Conservation (phyloP, 2,888 invertebrate genomes). For the Biston betularia region DNA sequence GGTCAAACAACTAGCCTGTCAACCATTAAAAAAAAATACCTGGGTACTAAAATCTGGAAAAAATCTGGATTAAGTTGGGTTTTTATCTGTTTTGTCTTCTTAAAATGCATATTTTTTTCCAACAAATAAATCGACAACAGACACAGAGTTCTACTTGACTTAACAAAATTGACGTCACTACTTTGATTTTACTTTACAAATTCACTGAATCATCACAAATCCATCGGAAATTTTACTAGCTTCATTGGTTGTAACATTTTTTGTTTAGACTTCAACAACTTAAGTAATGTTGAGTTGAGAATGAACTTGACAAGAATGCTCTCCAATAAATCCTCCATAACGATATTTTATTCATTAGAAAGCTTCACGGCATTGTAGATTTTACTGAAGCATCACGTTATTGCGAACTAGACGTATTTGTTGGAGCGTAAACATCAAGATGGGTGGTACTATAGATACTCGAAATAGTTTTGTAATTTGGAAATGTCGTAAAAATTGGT, state of each 20-base stretch:
- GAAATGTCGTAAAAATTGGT: not conserved
- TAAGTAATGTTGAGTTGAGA: slow-evolving; percentile 4
- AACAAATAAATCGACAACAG: no score
- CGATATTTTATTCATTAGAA: slow-evolving; percentile 26
- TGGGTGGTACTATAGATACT: slow-evolving; percentile 35
- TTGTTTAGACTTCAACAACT: not conserved
- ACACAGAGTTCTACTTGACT: no score
- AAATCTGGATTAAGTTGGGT: no score
- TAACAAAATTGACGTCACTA: no score
- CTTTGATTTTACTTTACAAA: not conserved
- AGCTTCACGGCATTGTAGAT: slow-evolving; percentile 33
- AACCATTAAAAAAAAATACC: no score
- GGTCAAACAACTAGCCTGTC: no score
- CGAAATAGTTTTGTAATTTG: slow-evolving; percentile 13
- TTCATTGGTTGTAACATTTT: not conserved
- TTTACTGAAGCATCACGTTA: slow-evolving; percentile 43
- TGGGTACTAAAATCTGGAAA: no score
- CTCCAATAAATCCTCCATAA: slow-evolving; percentile 23
- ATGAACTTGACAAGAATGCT: slow-evolving; percentile 8
- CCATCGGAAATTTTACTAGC: not conserved
- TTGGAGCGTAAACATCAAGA: slow-evolving; percentile 44
- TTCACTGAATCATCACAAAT: not conserved
- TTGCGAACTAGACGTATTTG: slow-evolving; percentile 45
- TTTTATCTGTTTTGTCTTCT: no score
- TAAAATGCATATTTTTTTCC: no score